These are phyloP conservation scores for Tanytarsus gracilentus DNA, from an alignment of 2,888 invertebrate species.

Conservation along the genomic window DNA sequence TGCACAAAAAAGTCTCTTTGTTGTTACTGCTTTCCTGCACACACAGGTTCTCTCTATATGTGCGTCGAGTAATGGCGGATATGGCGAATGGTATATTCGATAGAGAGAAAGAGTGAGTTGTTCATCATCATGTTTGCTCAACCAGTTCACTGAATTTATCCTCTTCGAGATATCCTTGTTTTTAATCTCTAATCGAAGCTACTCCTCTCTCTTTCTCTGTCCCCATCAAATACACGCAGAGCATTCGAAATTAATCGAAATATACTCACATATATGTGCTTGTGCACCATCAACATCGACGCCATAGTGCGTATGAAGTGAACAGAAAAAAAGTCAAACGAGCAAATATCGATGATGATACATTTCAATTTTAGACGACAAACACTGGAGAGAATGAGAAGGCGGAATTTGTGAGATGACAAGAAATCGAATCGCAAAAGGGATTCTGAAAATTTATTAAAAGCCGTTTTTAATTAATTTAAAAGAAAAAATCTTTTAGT, in stretches of 20 bases:
- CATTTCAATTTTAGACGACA: not conserved
- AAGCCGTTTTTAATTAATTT: too few species aligned
- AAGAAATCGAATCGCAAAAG: not conserved
- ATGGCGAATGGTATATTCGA: too few species aligned
- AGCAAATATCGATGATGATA: not conserved
- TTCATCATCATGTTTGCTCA: constrained; percentile 13
- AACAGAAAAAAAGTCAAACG: not conserved
- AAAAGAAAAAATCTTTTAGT: too few species aligned
- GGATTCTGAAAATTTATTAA: too few species aligned
- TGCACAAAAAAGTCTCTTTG: not conserved
- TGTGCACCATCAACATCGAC: too few species aligned
- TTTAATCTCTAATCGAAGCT: constrained; percentile 17
- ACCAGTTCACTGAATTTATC: constrained; percentile 11
- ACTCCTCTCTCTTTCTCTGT: not conserved
- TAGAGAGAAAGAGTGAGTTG: too few species aligned
- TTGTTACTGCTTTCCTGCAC: constrained; percentile 4
- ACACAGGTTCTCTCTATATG: too few species aligned
- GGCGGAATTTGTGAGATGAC: not conserved
- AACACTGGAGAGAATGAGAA: not conserved
- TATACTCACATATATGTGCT: not conserved
- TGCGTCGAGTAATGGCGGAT: too few species aligned
- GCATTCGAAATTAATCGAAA: constrained; percentile 2
- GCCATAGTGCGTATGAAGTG: too few species aligned
- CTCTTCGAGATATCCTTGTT: not conserved
- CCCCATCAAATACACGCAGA: not conserved